Evolutionary conservation across 2,797 vertebrate species (phyloP).

Genomic region (Morus bassanus): DNA sequence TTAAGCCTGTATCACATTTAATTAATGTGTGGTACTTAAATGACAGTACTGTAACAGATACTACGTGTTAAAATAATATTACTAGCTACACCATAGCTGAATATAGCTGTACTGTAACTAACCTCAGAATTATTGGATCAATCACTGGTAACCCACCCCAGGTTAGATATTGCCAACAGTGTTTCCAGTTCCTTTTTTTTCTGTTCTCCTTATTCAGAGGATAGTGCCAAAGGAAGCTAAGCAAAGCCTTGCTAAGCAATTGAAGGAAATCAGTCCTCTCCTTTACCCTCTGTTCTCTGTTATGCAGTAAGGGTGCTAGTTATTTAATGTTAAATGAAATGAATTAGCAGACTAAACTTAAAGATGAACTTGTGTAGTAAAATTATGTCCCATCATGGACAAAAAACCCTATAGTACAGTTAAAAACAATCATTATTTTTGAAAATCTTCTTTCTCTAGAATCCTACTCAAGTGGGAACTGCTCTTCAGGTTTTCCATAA

Average conservation of each 20-base stretch:
- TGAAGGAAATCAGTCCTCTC: not conserved
- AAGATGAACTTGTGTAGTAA: not conserved
- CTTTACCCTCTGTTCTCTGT: not conserved
- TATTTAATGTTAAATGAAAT: not conserved
- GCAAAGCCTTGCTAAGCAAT: not conserved
- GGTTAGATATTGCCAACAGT: not conserved
- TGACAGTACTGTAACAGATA: not conserved
- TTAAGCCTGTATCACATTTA: not conserved
- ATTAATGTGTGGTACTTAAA: not conserved
- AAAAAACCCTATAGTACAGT: not conserved
- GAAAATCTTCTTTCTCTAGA: conserved; percentile 74
- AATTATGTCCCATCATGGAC: not conserved
- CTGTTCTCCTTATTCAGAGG: not conserved
- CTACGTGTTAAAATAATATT: not conserved
- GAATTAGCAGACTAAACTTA: not conserved
- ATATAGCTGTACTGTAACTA: not conserved
- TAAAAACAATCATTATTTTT: not conserved
- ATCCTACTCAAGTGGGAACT: conserved; percentile 95
- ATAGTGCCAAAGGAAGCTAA: not conserved
- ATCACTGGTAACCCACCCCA: not conserved
- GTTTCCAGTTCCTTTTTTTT: not conserved
- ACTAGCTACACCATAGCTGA: not conserved
- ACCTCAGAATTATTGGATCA: not conserved
- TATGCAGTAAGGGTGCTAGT: not conserved
- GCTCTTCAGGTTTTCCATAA: conserved; percentile 97